A percentile compares a stretch with the other conserved stretches of the same genome.
Evolutionary conservation across 2,113 vertebrate genomes (phyloP).

Genomic region (Macroglossus sobrinus): DNA sequence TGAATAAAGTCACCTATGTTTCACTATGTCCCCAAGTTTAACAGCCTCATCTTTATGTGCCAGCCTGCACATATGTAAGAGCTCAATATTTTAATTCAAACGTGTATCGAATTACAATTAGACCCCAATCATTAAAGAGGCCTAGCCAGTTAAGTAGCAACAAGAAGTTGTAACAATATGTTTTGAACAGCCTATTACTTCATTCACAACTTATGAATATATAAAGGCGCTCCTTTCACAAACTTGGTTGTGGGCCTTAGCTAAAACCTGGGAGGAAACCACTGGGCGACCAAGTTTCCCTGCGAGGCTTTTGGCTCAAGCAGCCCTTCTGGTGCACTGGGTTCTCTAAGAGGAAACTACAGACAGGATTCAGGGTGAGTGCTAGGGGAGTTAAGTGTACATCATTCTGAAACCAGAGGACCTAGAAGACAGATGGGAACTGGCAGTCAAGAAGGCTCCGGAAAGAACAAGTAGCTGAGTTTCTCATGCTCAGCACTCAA

Average conservation of each 20-base stretch:
- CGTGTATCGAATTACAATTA: not conserved
- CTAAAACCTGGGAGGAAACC: not conserved
- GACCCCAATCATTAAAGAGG: not conserved
- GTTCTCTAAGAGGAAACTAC: not conserved
- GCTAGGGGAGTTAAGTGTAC: not conserved
- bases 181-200: not conserved
- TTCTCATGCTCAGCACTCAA: not conserved
- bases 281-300: not conserved
- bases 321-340: not conserved
- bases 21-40: not conserved
- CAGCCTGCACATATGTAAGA: not conserved
- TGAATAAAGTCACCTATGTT: not conserved
- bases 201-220: not conserved
- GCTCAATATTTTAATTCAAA: not conserved
- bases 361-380: not conserved
- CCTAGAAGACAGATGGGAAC: not conserved
- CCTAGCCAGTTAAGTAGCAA: not conserved
- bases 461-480: not conserved
- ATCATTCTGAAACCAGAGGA: constrained; percentile 19
- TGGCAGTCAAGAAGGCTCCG: not conserved
- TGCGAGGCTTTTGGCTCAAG: no score
- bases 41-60: not conserved
- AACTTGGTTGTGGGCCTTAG: not conserved
- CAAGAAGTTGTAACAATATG: not conserved
- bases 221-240: not conserved